These are phyloP conservation scores for Semotilus atromaculatus DNA, from an alignment of 2,797 vertebrate species.

Conservation along the genomic window DNA sequence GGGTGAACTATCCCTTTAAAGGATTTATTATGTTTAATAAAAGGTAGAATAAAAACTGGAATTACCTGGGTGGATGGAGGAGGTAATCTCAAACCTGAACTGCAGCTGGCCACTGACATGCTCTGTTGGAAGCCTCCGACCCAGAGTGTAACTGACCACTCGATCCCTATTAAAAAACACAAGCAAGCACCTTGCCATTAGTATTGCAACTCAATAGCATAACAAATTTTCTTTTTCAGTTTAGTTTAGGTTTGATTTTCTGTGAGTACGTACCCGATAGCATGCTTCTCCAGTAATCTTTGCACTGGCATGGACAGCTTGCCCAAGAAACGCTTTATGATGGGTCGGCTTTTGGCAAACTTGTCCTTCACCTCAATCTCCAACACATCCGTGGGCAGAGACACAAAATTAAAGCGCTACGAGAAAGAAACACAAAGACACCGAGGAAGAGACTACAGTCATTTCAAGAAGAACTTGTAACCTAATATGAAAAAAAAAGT, in stretches of 20 bases:
- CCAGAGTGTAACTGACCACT: slow-evolving; percentile 87
- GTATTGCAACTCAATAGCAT: background rate
- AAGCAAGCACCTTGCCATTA: background rate
- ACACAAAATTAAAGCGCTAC: slow-evolving; percentile 88
- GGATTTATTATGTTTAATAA: background rate
- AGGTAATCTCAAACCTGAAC: slow-evolving; percentile 89
- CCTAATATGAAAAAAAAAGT: background rate
- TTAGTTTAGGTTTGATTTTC: background rate
- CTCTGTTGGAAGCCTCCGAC: slow-evolving; percentile 86
- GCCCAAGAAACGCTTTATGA: slow-evolving; percentile 89
- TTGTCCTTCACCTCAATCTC: slow-evolving; percentile 92
- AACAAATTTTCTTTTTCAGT: background rate
- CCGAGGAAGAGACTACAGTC: slow-evolving; percentile 1
- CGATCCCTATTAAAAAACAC: slow-evolving; percentile 75
- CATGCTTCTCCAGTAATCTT: slow-evolving; percentile 86
- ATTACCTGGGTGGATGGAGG: slow-evolving; percentile 84
- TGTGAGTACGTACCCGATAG: slow-evolving; percentile 80
- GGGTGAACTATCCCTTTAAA: too few relatives aligned
- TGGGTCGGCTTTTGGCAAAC: slow-evolving; percentile 88
- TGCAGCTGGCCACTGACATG: slow-evolving; percentile 89
- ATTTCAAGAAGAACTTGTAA: background rate
- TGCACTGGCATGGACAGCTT: slow-evolving; percentile 90
- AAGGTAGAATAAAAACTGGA: background rate
- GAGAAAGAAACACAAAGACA: slow-evolving; percentile 41
- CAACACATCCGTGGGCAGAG: slow-evolving; percentile 86